phyloP scores from a whole-genome alignment of 2,113 vertebrate genomes.

The Micronycteris hirsuta region DNA sequence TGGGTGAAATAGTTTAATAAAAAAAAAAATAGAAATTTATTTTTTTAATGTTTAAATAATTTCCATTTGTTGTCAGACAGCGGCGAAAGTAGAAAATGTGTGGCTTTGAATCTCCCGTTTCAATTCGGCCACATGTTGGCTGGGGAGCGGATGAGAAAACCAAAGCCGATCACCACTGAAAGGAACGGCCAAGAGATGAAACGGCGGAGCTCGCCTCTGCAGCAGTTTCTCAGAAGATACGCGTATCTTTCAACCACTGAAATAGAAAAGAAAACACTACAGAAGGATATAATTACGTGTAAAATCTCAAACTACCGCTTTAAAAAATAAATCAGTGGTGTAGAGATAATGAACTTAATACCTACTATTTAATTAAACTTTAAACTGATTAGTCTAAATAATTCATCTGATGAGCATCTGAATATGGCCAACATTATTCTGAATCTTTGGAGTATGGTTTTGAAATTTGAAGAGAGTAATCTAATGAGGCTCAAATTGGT shows the following conservation, averaged over 20 bases:
- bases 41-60: neutral
- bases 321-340: conserved; percentile 33
- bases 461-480: conserved; percentile 40
- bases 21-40: neutral
- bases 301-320: conserved; percentile 12
- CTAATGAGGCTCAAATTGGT: conserved; percentile 6
- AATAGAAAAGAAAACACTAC: conserved; percentile 12
- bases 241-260: neutral
- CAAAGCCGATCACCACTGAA: neutral
- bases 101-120: neutral
- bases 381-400: conserved; percentile 57
- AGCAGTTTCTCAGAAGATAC: neutral
- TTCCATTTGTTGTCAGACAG: neutral
- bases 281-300: neutral
- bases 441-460: conserved; percentile 14
- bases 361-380: conserved; percentile 64
- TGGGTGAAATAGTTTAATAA: neutral
- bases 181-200: neutral
- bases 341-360: conserved; percentile 61
- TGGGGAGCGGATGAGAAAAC: neutral
- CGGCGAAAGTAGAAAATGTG: neutral
- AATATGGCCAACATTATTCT: conserved; percentile 44
- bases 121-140: neutral
- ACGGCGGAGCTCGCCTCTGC: neutral
- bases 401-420: conserved; percentile 50